These are phyloP conservation scores for Sarcophaga subvicina DNA, from an alignment of 2,888 invertebrate genomes.

Conservation along the genomic window DNA sequence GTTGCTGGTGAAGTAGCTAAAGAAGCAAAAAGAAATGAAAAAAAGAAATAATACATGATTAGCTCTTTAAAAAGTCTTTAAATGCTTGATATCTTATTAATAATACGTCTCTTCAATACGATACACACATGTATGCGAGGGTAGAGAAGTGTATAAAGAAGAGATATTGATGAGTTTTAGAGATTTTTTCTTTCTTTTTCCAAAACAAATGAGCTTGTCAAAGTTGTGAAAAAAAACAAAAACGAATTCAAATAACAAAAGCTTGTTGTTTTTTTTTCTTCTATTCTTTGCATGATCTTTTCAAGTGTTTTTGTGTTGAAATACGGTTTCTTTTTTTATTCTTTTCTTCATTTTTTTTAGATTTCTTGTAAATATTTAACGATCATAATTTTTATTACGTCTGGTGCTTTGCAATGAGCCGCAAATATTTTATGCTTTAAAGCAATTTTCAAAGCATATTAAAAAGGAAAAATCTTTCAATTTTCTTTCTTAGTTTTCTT, in stretches of 20 bases:
- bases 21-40: conserved; percentile 35
- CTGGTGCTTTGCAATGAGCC: conserved; percentile 81
- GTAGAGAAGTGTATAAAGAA: neutral
- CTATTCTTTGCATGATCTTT: neutral
- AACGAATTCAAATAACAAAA: conserved; percentile 11
- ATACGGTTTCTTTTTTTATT: conserved; percentile 30
- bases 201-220: conserved; percentile 63
- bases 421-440: conserved; percentile 76
- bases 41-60: conserved; percentile 64
- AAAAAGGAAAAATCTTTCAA: conserved; percentile 51
- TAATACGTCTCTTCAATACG: neutral
- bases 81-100: neutral
- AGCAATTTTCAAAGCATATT: conserved; percentile 66
- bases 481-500: conserved; percentile 8
- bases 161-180: conserved; percentile 63
- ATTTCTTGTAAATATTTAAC: conserved; percentile 35
- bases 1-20: conserved; percentile 63
- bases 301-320: conserved; percentile 28
- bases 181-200: conserved; percentile 31
- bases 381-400: conserved; percentile 77
- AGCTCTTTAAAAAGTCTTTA: conserved; percentile 68
- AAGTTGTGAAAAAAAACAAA: conserved; percentile 25
- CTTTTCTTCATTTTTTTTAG: conserved; percentile 17
- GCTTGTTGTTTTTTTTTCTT: conserved; percentile 19
- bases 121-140: neutral